phyloP scores from a whole-genome alignment of 1,140 invertebrate species.

The Drosophila repleta region DNA sequence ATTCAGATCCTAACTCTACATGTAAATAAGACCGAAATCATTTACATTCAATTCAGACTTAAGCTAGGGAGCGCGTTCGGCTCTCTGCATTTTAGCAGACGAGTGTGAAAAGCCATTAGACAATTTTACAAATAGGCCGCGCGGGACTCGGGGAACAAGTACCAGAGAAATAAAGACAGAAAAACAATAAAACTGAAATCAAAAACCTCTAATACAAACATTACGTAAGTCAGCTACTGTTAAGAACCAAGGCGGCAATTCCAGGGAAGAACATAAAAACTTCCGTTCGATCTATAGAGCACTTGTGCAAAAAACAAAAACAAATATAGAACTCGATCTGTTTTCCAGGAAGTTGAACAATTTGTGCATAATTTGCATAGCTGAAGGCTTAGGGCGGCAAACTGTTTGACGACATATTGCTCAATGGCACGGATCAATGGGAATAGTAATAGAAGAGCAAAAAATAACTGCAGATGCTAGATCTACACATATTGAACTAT shows the following conservation, averaged over 20 bases:
- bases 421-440: constrained; percentile 73
- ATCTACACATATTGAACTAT: not conserved
- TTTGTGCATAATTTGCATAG: constrained; percentile 78
- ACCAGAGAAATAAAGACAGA: not conserved
- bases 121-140: constrained; percentile 33
- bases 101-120: constrained; percentile 77
- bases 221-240: constrained; percentile 74
- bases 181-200: constrained; percentile 73
- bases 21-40: constrained; percentile 51
- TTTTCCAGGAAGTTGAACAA: constrained; percentile 77
- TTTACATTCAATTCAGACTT: constrained; percentile 63
- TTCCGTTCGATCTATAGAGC: constrained; percentile 44
- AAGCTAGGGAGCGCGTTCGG: constrained; percentile 3
- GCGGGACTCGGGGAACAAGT: not conserved
- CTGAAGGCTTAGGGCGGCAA: constrained; percentile 67
- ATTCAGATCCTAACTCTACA: constrained; percentile 25
- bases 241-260: constrained; percentile 45
- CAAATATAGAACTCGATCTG: constrained; percentile 33
- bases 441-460: constrained; percentile 40
- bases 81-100: constrained; percentile 68
- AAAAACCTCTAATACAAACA: constrained; percentile 72
- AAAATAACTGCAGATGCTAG: constrained; percentile 42
- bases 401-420: constrained; percentile 81
- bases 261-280: constrained; percentile 70
- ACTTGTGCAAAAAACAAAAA: constrained; percentile 61